These are phyloP conservation scores for Corydoras maculifer DNA, from an alignment of 2,113 vertebrate genomes.

Conservation along the genomic window DNA sequence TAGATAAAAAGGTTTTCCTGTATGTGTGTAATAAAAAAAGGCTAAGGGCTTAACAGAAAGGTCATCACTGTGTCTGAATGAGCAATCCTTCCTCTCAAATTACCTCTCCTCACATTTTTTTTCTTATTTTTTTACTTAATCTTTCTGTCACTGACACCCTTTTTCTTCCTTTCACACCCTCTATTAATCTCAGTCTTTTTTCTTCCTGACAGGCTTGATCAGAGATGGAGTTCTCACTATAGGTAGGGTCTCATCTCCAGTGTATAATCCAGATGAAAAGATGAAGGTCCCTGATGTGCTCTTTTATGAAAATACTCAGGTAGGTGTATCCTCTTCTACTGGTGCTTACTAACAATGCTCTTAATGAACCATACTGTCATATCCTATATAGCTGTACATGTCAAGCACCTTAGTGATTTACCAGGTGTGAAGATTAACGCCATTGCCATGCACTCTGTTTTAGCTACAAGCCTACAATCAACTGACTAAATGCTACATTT, in stretches of 20 bases:
- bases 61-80: conserved; percentile 16
- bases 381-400: background rate
- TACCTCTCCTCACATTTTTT: background rate
- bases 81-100: background rate
- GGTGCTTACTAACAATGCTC: background rate
- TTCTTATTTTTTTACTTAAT: background rate
- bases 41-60: background rate
- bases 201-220: conserved; percentile 67
- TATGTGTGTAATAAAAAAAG: background rate
- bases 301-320: conserved; percentile 94
- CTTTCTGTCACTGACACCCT: background rate
- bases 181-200: background rate
- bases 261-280: conserved; percentile 74
- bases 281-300: conserved; percentile 95
- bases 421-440: too few relatives aligned
- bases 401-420: too few relatives aligned
- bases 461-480: too few relatives aligned
- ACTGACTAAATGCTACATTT: too few relatives aligned
- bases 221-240: conserved; percentile 78
- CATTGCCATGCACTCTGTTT: too few relatives aligned
- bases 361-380: background rate
- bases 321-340: conserved; percentile 42
- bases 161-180: background rate
- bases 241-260: conserved; percentile 69
- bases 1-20: conserved; percentile 14